Evolutionary conservation across 2,113 vertebrate species (phyloP).

Genomic region (Lutjanus erythropterus): DNA sequence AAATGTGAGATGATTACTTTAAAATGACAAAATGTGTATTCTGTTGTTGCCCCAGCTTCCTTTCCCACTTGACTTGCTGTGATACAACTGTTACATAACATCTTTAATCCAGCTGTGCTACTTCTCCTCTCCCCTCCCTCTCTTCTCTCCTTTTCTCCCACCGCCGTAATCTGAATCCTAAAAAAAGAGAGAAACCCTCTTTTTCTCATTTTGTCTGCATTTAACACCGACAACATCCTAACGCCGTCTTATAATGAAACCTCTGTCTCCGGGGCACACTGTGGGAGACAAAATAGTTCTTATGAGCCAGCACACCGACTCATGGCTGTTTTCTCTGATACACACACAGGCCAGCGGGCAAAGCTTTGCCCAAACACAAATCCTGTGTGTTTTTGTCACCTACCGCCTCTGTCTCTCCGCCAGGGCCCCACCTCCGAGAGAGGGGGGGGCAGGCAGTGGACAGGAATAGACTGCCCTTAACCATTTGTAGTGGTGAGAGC

Average conservation of each 20-base stretch:
- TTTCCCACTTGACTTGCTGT: constrained; percentile 60
- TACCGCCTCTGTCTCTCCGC: constrained; percentile 41
- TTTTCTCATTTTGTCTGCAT: constrained; percentile 31
- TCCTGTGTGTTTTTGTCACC: constrained; percentile 61
- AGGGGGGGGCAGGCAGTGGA: constrained; percentile 34
- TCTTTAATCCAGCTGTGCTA: constrained; percentile 80
- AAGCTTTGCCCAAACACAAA: constrained; percentile 52
- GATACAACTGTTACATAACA: constrained; percentile 79
- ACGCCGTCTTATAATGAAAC: constrained; percentile 29
- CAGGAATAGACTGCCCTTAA: constrained; percentile 78
- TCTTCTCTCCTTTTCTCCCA: constrained; percentile 40
- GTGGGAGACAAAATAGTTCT: neutral
- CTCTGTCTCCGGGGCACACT: constrained; percentile 10
- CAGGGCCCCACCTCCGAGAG: constrained; percentile 46
- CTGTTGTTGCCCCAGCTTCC: constrained; percentile 55
- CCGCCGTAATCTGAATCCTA: constrained; percentile 54
- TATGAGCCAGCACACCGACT: neutral
- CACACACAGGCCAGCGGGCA: constrained; percentile 14
- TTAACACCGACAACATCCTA: constrained; percentile 9
- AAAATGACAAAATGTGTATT: constrained; percentile 54
- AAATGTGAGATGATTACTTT: constrained; percentile 30
- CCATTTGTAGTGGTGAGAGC: constrained; percentile 49
- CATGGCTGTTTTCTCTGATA: constrained; percentile 22
- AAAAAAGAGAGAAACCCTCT: neutral
- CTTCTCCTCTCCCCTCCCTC: constrained; percentile 50